Evolutionary conservation across 2,888 invertebrate species (phyloP), one percentile per base, ranked within the genome.

Genomic region (Watsonalla cultraria): DNA sequence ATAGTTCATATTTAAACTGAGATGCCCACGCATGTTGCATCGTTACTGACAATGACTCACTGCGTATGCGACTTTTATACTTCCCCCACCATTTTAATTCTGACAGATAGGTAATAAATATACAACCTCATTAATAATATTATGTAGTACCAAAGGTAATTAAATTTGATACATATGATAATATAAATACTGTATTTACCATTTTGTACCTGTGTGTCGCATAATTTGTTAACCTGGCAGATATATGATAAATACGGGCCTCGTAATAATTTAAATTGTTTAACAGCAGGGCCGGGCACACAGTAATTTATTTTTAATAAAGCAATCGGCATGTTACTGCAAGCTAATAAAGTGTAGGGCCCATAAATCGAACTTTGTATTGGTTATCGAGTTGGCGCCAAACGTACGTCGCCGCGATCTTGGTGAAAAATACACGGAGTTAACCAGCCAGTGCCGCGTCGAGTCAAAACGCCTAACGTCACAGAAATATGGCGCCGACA

Each of bases 331-430:
- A 54, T 60, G 58, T 60, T 61, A 66, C 61, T 58, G 62, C 56
- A 57, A 62, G 66, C 64, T 75, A 72, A 74, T 76, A 74, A 80
- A 79, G 74, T 73, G 63, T 67, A 75, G 57, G 66, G 65, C 64
- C 67, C 68, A 73, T 80, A 80, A 83, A 80, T 80, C 76, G 71
- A 42, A 61, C 60, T 47, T 59, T 65, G 61, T 69, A 74, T 78
- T 66, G 68, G 74, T 68, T 72, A 75, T 76, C 64, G 72, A 80
- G 72, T 73, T 73, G 82, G 80, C 81, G 83, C 79, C 81, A 78
- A 68, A 66, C 66, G 57, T 60, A 62, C 69, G 64, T 60, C 60
- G 42, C 42, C 68, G 76, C 76, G 76, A 77, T 81, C 59, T 80
- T 76, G 61, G 60, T 76, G 72, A 81, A 80, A 84, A 82, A 80